phyloP scores from a whole-genome alignment of 2,888 invertebrate species.

The Cerastoderma edule region DNA sequence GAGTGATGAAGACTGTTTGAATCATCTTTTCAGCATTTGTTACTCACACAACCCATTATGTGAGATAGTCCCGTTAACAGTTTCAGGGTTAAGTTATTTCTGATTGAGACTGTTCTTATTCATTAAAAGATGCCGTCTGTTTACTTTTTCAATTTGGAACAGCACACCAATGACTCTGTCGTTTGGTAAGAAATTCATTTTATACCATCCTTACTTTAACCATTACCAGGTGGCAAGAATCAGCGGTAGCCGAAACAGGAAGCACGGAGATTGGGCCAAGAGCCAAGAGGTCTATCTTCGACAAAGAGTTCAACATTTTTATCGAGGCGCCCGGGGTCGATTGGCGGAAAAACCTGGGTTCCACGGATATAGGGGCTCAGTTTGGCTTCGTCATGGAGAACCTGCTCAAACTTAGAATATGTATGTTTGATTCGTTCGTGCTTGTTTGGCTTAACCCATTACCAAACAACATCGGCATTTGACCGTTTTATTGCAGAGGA shows the following conservation, averaged over 20 bases:
- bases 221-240: too few relatives aligned
- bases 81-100: too few relatives aligned
- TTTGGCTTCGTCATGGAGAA: conserved; percentile 72
- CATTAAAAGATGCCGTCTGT: not conserved
- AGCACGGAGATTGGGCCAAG: not conserved
- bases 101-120: too few relatives aligned
- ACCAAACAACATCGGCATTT: too few relatives aligned
- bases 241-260: not conserved
- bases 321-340: conserved; percentile 71
- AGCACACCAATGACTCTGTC: not conserved
- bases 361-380: conserved; percentile 67
- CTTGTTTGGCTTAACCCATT: too few relatives aligned
- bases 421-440: too few relatives aligned
- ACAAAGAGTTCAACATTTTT: conserved; percentile 39
- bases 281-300: conserved; percentile 16
- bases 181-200: not conserved
- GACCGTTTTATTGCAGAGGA: too few relatives aligned
- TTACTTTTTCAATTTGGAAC: too few relatives aligned
- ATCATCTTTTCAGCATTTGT: too few relatives aligned
- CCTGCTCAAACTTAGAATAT: conserved; percentile 64
- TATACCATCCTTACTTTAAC: not conserved
- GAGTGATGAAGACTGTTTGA: too few relatives aligned
- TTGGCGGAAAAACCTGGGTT: conserved; percentile 69
- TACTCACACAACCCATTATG: too few relatives aligned
- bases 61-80: too few relatives aligned